These are phyloP conservation scores for Globicephala melas DNA, from an alignment of 2,113 vertebrate genomes.

Conservation along the genomic window DNA sequence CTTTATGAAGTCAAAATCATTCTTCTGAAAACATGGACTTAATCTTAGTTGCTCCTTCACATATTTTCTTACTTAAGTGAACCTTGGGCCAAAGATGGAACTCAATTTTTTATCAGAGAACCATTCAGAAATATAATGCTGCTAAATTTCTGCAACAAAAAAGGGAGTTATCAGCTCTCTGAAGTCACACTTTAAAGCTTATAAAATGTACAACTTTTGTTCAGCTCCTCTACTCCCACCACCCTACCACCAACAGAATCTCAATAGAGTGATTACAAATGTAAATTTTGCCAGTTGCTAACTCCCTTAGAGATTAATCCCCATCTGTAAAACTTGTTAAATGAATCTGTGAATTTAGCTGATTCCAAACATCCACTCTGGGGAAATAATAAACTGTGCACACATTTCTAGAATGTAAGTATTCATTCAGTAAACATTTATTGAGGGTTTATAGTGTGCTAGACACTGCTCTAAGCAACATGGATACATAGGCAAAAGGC, in stretches of 20 bases:
- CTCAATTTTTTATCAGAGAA: constrained; percentile 9
- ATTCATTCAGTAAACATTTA: neutral
- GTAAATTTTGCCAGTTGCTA: constrained; percentile 25
- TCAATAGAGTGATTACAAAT: constrained; percentile 36
- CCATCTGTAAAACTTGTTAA: constrained; percentile 38
- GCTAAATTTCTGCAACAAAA: neutral
- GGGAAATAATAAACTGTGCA: constrained; percentile 14
- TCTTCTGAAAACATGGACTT: constrained; percentile 3
- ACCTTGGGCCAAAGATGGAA: neutral
- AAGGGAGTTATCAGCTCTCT: neutral
- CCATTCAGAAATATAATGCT: neutral
- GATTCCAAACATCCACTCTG: constrained; percentile 15
- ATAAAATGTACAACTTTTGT: constrained; percentile 3
- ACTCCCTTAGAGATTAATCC: constrained; percentile 18
- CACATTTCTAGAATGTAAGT: constrained; percentile 36
- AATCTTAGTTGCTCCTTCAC: neutral
- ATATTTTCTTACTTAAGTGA: constrained; percentile 29
- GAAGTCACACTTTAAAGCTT: constrained; percentile 24
- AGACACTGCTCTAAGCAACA: neutral
- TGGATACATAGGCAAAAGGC: neutral
- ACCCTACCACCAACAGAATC: neutral
- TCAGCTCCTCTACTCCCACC: neutral
- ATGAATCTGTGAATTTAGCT: constrained; percentile 40
- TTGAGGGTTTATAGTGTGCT: neutral
- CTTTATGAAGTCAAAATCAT: neutral